Evolutionary conservation across 2,797 vertebrate genomes (phyloP).

Genomic region (Eremophila alpestris): DNA sequence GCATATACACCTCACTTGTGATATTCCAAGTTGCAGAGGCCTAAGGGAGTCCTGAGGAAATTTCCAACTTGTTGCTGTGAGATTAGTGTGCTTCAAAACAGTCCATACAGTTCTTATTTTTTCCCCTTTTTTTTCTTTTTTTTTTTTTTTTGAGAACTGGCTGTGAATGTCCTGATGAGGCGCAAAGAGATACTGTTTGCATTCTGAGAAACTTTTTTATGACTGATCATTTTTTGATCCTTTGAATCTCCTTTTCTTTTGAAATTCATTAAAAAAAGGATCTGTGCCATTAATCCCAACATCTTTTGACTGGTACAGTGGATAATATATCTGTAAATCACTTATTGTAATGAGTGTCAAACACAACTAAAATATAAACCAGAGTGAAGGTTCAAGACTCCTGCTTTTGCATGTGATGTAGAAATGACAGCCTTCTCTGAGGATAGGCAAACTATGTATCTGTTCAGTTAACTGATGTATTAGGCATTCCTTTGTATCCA

Average conservation of each 20-base stretch:
- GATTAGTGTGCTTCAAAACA: not conserved
- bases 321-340: not conserved
- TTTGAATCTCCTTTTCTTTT: not conserved
- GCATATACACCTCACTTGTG: not conserved
- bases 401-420: not conserved
- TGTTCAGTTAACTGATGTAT: not conserved
- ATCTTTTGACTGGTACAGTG: not conserved
- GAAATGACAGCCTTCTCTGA: not conserved
- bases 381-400: not conserved
- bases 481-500: not conserved
- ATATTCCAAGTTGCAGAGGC: fast-evolving
- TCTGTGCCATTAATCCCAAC: not conserved
- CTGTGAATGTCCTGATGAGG: not conserved
- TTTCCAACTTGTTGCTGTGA: not conserved
- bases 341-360: not conserved
- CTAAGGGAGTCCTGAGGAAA: not conserved
- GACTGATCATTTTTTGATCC: not conserved
- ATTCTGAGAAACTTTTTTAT: not conserved
- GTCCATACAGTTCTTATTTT: not conserved
- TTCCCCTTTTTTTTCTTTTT: not conserved
- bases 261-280: not conserved
- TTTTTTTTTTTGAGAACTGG: not conserved
- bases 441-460: not conserved
- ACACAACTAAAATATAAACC: not conserved
- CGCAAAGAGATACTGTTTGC: not conserved